Evolutionary conservation across 1,140 invertebrate genomes (phyloP).

Genomic region (Diprion similis): DNA sequence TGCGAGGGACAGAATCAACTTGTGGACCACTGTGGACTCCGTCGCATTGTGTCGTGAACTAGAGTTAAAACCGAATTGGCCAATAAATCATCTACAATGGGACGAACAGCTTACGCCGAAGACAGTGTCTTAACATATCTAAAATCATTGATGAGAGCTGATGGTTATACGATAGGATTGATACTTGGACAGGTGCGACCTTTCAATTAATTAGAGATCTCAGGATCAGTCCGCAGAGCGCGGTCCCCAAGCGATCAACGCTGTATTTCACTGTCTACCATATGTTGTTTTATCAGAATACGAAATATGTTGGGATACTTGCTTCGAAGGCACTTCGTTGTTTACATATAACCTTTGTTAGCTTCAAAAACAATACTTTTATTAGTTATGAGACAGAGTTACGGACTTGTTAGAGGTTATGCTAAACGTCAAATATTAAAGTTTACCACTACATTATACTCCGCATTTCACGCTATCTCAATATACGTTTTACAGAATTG

Average conservation of each 20-base stretch:
- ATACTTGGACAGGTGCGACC: slow-evolving; percentile 71
- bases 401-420: slow-evolving; percentile 1
- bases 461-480: no score
- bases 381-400: not conserved
- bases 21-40: not conserved
- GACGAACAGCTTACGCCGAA: slow-evolving; percentile 57
- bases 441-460: no score
- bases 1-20: not conserved
- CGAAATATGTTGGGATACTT: not conserved
- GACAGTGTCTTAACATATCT: slow-evolving; percentile 60
- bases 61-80: not conserved
- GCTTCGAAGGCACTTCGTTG: not conserved
- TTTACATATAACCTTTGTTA: not conserved
- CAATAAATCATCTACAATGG: slow-evolving; percentile 47
- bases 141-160: slow-evolving; percentile 50
- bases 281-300: not conserved
- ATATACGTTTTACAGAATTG: no score
- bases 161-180: slow-evolving; percentile 69
- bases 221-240: slow-evolving; percentile 17
- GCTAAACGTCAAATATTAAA: not conserved
- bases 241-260: slow-evolving; percentile 15
- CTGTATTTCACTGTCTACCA: not conserved
- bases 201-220: slow-evolving; percentile 22
- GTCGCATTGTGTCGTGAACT: not conserved
- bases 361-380: not conserved